These are phyloP conservation scores for Betta splendens DNA, from an alignment of 2,797 vertebrate species.

Conservation along the genomic window DNA sequence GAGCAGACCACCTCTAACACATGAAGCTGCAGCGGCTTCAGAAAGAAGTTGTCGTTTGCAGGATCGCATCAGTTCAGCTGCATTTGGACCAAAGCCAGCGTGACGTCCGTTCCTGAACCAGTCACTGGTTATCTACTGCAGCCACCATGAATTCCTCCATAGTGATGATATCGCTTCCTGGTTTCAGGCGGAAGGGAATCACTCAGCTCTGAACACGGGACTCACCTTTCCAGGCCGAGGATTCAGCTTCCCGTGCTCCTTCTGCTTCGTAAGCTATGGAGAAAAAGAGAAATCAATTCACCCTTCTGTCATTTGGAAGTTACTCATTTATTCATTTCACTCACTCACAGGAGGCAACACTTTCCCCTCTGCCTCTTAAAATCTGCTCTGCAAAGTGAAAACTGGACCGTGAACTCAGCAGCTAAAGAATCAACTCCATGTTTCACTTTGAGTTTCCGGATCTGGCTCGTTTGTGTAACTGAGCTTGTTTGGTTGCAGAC, in stretches of 20 bases:
- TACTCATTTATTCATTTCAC: too few relatives aligned
- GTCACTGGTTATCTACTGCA: background rate
- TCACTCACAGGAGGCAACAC: conserved; percentile 14
- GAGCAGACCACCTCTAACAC: too few relatives aligned
- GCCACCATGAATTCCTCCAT: background rate
- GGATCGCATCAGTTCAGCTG: too few relatives aligned
- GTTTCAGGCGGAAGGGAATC: background rate
- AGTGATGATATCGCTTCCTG: background rate
- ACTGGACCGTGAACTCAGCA: background rate
- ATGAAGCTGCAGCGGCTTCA: too few relatives aligned
- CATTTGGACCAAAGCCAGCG: too few relatives aligned
- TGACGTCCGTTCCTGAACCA: too few relatives aligned
- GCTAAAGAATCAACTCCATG: background rate
- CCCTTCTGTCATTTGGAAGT: too few relatives aligned
- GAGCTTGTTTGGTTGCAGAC: conserved; percentile 5
- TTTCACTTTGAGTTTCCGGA: background rate
- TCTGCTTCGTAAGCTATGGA: conserved; percentile 83
- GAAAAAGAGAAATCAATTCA: too few relatives aligned
- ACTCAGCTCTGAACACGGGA: background rate
- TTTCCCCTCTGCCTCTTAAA: conserved; percentile 4
- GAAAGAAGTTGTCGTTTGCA: too few relatives aligned
- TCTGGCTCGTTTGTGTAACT: conserved; percentile 1
- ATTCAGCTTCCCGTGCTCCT: conserved; percentile 87
- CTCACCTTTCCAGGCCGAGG: conserved; percentile 94
- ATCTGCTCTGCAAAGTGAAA: background rate